A percentile compares a stretch with the other conserved stretches of the same genome.
phyloP scores from a whole-genome alignment of 2,888 invertebrate species.

The Neoaliturus tenellus region DNA sequence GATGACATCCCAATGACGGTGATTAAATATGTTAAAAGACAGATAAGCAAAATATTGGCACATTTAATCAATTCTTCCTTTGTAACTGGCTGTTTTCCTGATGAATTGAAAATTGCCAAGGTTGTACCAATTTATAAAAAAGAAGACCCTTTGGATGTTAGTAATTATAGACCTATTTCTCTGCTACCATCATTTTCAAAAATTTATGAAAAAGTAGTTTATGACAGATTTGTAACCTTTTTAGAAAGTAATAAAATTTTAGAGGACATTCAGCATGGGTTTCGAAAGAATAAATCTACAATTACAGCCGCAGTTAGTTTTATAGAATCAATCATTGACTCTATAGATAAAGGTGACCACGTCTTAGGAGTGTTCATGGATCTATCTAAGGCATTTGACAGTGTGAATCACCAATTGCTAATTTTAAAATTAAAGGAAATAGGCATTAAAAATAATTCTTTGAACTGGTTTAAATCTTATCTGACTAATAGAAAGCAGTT shows the following conservation, averaged over 20 bases:
- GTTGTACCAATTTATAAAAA: not conserved
- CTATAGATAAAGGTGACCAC: not conserved
- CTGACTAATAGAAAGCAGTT: not conserved
- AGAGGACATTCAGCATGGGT: not conserved
- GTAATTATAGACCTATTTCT: not conserved
- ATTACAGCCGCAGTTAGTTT: not conserved
- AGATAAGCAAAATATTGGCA: not conserved
- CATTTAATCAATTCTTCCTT: not conserved
- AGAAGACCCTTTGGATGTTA: not conserved
- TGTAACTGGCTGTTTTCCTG: not conserved
- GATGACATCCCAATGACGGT: not conserved
- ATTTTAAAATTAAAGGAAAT: not conserved
- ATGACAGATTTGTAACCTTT: too few relatives aligned
- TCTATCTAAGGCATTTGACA: conserved; percentile 2
- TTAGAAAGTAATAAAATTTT: conserved; percentile 7
- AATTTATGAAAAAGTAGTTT: not conserved
- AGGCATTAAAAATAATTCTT: not conserved
- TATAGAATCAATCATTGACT: conserved; percentile 1
- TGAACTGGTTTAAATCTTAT: not conserved
- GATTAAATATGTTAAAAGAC: not conserved
- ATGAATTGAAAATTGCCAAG: not conserved
- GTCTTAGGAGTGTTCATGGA: not conserved
- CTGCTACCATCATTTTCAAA: not conserved
- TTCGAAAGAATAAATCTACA: not conserved
- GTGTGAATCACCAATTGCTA: not conserved